These are phyloP conservation scores for Hyppa rectilinea DNA, from an alignment of 2,888 invertebrate species.

Conservation along the genomic window DNA sequence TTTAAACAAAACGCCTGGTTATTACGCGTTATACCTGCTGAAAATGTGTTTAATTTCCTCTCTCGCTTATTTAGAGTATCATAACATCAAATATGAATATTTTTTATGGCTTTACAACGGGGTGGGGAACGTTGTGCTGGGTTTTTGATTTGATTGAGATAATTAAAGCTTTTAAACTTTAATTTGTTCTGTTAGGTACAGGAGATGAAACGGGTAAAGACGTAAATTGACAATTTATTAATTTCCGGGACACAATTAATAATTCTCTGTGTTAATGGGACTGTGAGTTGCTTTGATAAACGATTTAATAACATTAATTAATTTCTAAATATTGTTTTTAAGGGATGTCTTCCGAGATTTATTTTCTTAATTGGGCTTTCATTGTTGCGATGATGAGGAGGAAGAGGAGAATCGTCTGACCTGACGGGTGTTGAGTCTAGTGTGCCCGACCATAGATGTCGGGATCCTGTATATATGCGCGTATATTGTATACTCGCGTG, in stretches of 20 bases:
- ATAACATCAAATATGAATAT: slow-evolving; percentile 43
- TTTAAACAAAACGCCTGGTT: slow-evolving; percentile 52
- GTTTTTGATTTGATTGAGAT: slow-evolving; percentile 22
- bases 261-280: background rate
- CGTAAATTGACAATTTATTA: slow-evolving; percentile 29
- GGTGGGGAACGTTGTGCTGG: slow-evolving; percentile 18
- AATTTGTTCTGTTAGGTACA: slow-evolving; percentile 15
- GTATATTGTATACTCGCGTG: no score
- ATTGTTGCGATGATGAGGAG: no score
- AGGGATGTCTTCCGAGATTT: background rate
- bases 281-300: slow-evolving; percentile 4
- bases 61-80: slow-evolving; percentile 51
- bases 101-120: slow-evolving; percentile 32
- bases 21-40: slow-evolving; percentile 46
- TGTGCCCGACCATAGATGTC: no score
- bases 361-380: background rate
- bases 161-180: slow-evolving; percentile 29
- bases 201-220: slow-evolving; percentile 7
- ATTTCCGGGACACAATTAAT: slow-evolving; percentile 15
- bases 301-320: background rate
- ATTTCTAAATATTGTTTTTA: background rate
- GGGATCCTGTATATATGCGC: no score
- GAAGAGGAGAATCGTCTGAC: no score
- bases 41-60: slow-evolving; percentile 66
- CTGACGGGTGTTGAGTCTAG: no score